phyloP scores from a whole-genome alignment of 64 coral and sea anemone genomes.

The Platygyra sinensis region DNA sequence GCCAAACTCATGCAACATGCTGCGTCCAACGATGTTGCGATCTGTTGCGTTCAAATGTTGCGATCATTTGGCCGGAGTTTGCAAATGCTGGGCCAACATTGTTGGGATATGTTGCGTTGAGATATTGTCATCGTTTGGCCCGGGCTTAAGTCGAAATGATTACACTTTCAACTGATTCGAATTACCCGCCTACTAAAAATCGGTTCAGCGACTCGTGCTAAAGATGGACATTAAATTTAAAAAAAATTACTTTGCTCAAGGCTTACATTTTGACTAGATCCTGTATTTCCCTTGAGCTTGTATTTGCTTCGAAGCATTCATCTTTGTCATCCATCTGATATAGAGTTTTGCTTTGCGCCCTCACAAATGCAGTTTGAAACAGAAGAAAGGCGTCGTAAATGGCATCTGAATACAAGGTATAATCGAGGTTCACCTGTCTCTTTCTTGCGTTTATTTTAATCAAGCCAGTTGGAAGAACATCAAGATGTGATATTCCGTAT shows the following conservation, averaged over 20 bases:
- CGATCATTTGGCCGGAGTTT: too few species aligned
- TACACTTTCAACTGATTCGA: background rate
- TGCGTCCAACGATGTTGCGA: too few species aligned
- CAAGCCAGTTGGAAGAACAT: background rate
- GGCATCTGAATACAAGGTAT: background rate
- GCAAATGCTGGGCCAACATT: too few species aligned
- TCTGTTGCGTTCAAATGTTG: too few species aligned
- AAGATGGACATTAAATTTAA: too few species aligned
- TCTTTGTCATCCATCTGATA: background rate
- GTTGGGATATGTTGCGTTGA: too few species aligned
- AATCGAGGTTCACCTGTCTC: background rate
- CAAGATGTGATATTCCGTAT: background rate
- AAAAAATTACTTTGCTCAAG: too few species aligned
- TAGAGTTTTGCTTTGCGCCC: background rate
- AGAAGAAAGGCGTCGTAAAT: slow-evolving; percentile 4
- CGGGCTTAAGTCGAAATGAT: background rate
- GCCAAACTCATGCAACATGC: too few species aligned
- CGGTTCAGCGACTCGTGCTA: too few species aligned
- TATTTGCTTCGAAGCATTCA: background rate
- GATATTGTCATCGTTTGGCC: too few species aligned
- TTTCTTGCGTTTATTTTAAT: background rate
- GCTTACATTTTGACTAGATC: background rate
- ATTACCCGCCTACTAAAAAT: too few species aligned
- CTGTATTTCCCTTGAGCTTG: background rate
- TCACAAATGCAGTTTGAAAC: background rate